Conservation (phyloP, 2,888 invertebrate species). For the Amphipyra berbera region DNA sequence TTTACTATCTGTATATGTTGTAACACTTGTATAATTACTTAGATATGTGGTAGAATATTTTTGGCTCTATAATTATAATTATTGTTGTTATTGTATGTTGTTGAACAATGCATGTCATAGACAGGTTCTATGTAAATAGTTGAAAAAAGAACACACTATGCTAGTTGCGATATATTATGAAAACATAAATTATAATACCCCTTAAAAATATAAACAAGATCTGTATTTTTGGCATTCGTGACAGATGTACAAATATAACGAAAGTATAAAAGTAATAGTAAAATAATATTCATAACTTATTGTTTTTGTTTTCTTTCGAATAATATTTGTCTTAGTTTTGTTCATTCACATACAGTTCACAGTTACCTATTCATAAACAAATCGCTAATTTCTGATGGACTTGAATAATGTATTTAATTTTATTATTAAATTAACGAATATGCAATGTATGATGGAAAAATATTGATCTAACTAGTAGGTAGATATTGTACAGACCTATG, state of each 20-base stretch:
- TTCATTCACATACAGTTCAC: no score
- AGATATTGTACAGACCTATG: no score
- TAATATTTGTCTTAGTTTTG: neutral
- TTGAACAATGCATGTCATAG: slow-evolving; percentile 81
- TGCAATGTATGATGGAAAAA: no score
- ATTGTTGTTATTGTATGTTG: slow-evolving; percentile 79
- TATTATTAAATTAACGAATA: no score
- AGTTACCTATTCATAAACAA: neutral
- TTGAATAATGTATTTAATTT: no score
- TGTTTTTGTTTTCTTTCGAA: slow-evolving; percentile 29
- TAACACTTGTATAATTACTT: slow-evolving; percentile 73
- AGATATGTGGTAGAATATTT: slow-evolving; percentile 68
- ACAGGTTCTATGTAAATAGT: slow-evolving; percentile 81
- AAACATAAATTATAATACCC: slow-evolving; percentile 31
- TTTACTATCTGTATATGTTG: slow-evolving; percentile 84
- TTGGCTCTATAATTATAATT: slow-evolving; percentile 70
- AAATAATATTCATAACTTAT: slow-evolving; percentile 40
- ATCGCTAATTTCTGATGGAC: slow-evolving; percentile 10
- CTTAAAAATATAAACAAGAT: slow-evolving; percentile 62
- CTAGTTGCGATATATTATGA: slow-evolving; percentile 47
- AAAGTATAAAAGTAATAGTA: slow-evolving; percentile 66
- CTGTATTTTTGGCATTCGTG: slow-evolving; percentile 74
- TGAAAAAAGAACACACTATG: slow-evolving; percentile 55
- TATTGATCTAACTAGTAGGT: no score
- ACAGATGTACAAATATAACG: slow-evolving; percentile 79